These are phyloP conservation scores for Antheraea pernyi DNA, from an alignment of 1,140 invertebrate genomes.

Conservation along the genomic window DNA sequence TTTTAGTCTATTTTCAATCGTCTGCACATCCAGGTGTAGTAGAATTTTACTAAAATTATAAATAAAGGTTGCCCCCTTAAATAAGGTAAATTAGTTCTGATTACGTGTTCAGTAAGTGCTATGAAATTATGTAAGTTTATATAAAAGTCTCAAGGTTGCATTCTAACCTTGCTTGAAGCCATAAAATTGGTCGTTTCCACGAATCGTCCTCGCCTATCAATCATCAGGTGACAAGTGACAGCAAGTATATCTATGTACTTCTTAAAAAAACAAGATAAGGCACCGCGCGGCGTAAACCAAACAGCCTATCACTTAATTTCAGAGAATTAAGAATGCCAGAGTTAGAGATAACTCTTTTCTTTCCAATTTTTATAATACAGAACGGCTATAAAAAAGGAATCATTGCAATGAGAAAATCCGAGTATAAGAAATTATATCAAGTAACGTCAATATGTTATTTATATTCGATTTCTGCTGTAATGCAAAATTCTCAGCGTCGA, in stretches of 20 bases:
- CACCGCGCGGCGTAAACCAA: not conserved
- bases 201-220: conserved; percentile 52
- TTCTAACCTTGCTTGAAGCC: conserved; percentile 31
- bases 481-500: too few species aligned
- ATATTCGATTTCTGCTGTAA: too few species aligned
- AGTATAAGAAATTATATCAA: too few species aligned
- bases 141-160: conserved; percentile 26
- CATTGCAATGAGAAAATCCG: too few species aligned
- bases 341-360: not conserved
- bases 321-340: not conserved
- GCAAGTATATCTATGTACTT: conserved; percentile 12
- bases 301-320: not conserved
- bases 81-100: not conserved
- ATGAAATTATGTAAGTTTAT: conserved; percentile 12
- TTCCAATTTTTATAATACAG: too few species aligned
- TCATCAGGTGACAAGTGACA: conserved; percentile 34
- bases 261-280: conserved; percentile 20
- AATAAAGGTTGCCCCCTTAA: too few species aligned
- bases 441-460: too few species aligned
- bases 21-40: too few species aligned
- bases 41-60: too few species aligned
- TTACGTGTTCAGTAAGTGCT: not conserved
- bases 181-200: conserved; percentile 49
- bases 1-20: too few species aligned
- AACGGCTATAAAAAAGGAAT: too few species aligned